These are phyloP conservation scores for Rhadina sibilatrix DNA, from an alignment of 2,113 vertebrate genomes.

Conservation along the genomic window DNA sequence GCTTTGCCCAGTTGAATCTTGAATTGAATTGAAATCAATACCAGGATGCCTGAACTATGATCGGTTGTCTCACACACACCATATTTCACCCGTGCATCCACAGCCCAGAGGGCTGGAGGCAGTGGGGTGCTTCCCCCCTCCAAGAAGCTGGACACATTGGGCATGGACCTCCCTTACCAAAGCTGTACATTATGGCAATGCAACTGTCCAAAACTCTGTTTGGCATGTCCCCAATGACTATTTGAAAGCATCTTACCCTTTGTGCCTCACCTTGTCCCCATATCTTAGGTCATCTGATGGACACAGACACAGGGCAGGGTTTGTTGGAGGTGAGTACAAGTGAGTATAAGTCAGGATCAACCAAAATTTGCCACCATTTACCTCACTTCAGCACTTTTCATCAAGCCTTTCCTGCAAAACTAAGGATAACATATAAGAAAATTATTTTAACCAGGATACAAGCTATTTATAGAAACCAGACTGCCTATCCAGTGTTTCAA, in stretches of 20 bases:
- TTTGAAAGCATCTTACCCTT: neutral
- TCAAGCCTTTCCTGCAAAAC: neutral
- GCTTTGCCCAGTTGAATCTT: neutral
- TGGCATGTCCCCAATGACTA: accelerated
- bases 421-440: neutral
- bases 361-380: neutral
- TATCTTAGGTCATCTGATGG: neutral
- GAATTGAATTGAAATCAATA: too few species aligned
- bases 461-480: neutral
- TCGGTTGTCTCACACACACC: too few species aligned
- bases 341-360: neutral
- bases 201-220: neutral
- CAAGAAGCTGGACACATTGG: accelerated
- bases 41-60: neutral
- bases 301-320: neutral
- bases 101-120: neutral
- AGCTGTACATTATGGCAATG: neutral
- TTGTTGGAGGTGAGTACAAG: neutral
- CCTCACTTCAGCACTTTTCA: neutral
- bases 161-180: neutral
- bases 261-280: neutral
- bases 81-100: accelerated
- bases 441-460: neutral
- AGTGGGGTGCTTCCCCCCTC: accelerated
- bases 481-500: neutral